Base-by-base conservation (phyloP, 2,888 invertebrate genomes). In the Tachystola acroxantha region DNA sequence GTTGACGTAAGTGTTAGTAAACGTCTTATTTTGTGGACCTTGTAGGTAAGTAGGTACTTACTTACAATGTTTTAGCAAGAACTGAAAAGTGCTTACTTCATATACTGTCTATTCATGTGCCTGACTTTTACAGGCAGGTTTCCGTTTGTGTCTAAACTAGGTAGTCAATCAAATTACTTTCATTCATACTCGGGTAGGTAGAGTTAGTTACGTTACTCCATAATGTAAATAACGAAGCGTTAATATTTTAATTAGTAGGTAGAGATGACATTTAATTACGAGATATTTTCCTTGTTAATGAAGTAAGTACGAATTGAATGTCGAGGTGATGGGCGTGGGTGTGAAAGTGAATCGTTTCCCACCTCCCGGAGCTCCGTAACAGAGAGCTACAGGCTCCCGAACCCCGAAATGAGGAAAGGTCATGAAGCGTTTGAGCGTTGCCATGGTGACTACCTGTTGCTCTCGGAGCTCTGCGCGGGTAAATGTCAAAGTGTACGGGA, bases 381-480 rank as follows among this genome's bases (percentile, higher is more conserved):
- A 38, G 33, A 45, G 41, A 40, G n/a, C n/a, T 36, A 41, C 12
- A 30, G 24, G 24, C n/a, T n/a, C n/a, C n/a, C n/a, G 39, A 43
- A 39, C 43, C 39, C 32, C 36, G 39, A 54, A 64, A 57, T 46
- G 53, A 58, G 68, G 58, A 72, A 77, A 74, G 71, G 75, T 72
- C 64, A 64, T 45, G 53, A 46, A 50, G 48, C 46, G 50, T 56
- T 56, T 51, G 37, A 33, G 38, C 54, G 80, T 84, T 59, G 53
- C 59, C 63, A 77, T 76, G 62, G 63, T 45, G 56, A 80, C 74
- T 53, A 69, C 65, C 66, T 74, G 81, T 77, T 76, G 74, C 72
- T 70, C 56, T 49, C 44, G 24, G 39, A 25, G 37, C 13, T 33
- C 26, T 11, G 2, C 29, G 24, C 29, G 33, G 33, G 34, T 43